A percentile compares a stretch with the other conserved stretches of the same genome.
Conservation (phyloP, 1,140 invertebrate genomes). For the Dysdera silvatica region DNA sequence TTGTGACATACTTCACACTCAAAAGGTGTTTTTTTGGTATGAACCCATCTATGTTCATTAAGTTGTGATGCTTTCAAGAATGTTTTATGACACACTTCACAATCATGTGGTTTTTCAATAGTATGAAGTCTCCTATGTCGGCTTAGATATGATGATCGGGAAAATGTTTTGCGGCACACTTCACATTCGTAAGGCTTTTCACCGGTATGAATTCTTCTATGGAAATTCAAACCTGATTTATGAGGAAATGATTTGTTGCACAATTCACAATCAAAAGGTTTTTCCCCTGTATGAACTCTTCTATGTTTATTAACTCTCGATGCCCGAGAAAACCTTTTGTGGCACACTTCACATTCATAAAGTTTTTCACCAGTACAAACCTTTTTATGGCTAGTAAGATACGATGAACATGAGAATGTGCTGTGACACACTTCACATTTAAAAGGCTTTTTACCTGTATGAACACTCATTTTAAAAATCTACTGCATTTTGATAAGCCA, state of each 20-base stretch:
- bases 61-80: conserved; percentile 51
- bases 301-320: conserved; percentile 53
- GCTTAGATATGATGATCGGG: not conserved
- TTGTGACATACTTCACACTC: conserved; percentile 70
- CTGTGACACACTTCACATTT: not conserved
- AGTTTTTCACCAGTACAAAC: conserved; percentile 31
- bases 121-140: conserved; percentile 64
- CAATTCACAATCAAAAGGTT: conserved; percentile 50
- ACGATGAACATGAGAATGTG: not conserved
- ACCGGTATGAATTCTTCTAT: conserved; percentile 62
- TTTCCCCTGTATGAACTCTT: conserved; percentile 68
- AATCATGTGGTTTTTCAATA: conserved; percentile 64
- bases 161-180: conserved; percentile 54
- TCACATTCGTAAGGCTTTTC: conserved; percentile 65
- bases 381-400: conserved; percentile 35
- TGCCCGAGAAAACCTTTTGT: conserved; percentile 49
- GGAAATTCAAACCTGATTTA: conserved; percentile 64
- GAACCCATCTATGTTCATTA: conserved; percentile 58
- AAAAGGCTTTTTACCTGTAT: not conserved
- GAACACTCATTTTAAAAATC: no score
- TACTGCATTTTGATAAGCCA: no score
- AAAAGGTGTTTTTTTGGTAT: conserved; percentile 65
- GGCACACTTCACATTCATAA: conserved; percentile 51
- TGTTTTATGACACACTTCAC: conserved; percentile 72
- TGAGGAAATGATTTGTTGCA: conserved; percentile 33